phyloP scores from a whole-genome alignment of 1,140 invertebrate species.

The Drosophila punjabiensis region DNA sequence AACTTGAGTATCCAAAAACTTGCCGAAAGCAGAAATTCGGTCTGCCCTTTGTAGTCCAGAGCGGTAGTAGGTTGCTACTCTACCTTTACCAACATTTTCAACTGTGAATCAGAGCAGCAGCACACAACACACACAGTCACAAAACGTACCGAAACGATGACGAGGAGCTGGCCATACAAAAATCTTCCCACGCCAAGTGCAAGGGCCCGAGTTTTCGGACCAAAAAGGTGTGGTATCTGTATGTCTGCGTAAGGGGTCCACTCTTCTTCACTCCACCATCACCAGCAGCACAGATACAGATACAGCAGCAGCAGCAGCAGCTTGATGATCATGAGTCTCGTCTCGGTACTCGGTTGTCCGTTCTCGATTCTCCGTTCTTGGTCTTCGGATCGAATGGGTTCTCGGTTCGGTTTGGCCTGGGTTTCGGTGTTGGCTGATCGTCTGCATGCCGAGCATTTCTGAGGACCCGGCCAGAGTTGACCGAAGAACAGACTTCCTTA shows the following conservation, averaged over 20 bases:
- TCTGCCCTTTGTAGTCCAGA: conserved; percentile 65
- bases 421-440: conserved; percentile 30
- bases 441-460: conserved; percentile 80
- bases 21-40: conserved; percentile 43
- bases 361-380: not conserved
- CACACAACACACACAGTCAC: not conserved
- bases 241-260: conserved; percentile 35
- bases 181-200: conserved; percentile 85
- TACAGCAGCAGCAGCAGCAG: conserved; percentile 22
- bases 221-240: conserved; percentile 68
- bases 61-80: conserved; percentile 43
- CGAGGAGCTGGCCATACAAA: conserved; percentile 63
- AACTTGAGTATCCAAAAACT: conserved; percentile 43
- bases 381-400: conserved; percentile 16
- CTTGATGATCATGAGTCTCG: conserved; percentile 59
- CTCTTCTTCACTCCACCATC: conserved; percentile 23
- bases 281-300: conserved; percentile 37
- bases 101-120: conserved; percentile 79
- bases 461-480: conserved; percentile 49
- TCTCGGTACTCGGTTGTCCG: not conserved
- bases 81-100: conserved; percentile 36
- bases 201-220: conserved; percentile 69
- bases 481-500: conserved; percentile 70
- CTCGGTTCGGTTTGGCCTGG: conserved; percentile 7
- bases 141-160: conserved; percentile 21